Evolutionary conservation across 2,888 invertebrate genomes (phyloP), one percentile per base, ranked within the genome.

Genomic region (Griposia aprilina): DNA sequence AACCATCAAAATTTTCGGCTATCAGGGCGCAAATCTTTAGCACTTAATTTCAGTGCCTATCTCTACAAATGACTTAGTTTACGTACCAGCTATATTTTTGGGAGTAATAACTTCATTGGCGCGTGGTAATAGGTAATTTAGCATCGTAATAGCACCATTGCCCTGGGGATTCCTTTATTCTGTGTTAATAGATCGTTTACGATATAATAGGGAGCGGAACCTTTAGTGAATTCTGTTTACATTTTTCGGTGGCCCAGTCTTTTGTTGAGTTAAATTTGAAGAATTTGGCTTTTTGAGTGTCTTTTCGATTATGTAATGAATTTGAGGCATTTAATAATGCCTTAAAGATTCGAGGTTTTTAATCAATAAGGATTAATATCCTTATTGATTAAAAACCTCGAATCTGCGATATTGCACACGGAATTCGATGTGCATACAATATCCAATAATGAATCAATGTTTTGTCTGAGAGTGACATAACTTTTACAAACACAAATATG

Each of bases 51-150:
- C 65, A 83, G 72, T 85, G 57, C 30, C 82, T 70, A 85, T 73
- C 83, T 79, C 80, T 57, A 72, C 75, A 77, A 84, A 85, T 70
- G 76, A 85, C 82, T 62, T 60, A 74, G 71, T 81, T 71, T 70
- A 67, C 74, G 80, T 45, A 60, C 55, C 76, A 75, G 36, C 55
- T 77, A 85, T 84, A 85, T 81, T 87, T 88, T 87, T 72, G 71
- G 60, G 66, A 72, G 74, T 87, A 88, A 87, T 85, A 86, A 88
- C 88, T 89, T 88, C 87, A 88, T 89, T 82, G 82, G 81, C 70
- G 78, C 85, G 76, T 85, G 88, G 81, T 87, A 88, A 87, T 89
- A 87, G 84, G 87, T 89, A 88, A 89, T 89, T 88, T 88, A 83
- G 74, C 85, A 85, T 80, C 85, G 81, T 89, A 89, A 89, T 87